Percentiles rank a stretch among this genome's conserved stretches.
Conservation (phyloP, 2,113 vertebrate species). For the Cathartes aura region DNA sequence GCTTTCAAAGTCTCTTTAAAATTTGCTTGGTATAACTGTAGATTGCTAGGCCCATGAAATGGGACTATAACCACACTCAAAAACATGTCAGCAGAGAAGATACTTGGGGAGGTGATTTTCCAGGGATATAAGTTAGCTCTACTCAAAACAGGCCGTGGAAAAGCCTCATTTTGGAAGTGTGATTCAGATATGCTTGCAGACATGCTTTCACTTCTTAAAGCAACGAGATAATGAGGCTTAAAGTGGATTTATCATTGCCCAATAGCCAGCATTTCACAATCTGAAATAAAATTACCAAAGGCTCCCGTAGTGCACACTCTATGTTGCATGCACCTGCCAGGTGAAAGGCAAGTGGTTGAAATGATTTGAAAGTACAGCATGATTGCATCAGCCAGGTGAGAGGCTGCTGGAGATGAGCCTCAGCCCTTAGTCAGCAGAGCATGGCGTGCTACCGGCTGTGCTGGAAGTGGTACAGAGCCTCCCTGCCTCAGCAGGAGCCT, state of each 20-base stretch:
- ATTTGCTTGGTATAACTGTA: not conserved
- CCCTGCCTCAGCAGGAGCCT: not conserved
- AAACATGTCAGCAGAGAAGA: not conserved
- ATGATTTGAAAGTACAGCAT: not conserved
- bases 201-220: not conserved
- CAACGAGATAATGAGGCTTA: not conserved
- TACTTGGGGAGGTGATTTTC: not conserved
- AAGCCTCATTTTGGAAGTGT: not conserved
- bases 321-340: not conserved
- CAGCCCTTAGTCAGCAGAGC: conserved; percentile 20
- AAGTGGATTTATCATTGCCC: conserved; percentile 21
- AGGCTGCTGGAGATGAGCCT: not conserved
- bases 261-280: conserved; percentile 25
- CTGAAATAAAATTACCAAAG: not conserved
- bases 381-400: conserved; percentile 54
- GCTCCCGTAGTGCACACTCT: not conserved
- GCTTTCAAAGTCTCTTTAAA: not conserved
- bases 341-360: not conserved
- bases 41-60: not conserved
- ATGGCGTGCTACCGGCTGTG: accelerated
- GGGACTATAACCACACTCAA: not conserved
- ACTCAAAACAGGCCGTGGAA: not conserved
- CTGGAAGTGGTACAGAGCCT: not conserved
- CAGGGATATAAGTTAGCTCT: not conserved
- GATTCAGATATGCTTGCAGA: not conserved